Conservation (phyloP, 2,888 invertebrate genomes). For the Glaucopsyche alexis region DNA sequence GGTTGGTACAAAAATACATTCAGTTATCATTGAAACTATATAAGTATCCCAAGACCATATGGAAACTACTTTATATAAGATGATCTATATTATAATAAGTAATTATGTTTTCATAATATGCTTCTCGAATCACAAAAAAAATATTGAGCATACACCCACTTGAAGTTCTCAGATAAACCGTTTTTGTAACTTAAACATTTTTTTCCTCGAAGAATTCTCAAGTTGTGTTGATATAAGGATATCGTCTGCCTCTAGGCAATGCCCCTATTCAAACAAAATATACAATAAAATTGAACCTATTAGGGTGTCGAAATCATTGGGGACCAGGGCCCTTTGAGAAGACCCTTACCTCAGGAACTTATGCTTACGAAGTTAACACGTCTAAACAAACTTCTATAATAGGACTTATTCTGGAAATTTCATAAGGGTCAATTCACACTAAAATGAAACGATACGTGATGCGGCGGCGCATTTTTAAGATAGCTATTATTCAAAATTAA, state of each 20-base stretch:
- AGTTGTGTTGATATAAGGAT: conserved; percentile 17
- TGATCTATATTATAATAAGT: too few species aligned
- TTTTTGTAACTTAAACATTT: neutral
- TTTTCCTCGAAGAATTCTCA: neutral
- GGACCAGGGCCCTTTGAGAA: neutral
- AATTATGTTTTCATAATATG: too few species aligned
- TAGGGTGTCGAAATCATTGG: conserved; percentile 10
- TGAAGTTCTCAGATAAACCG: neutral
- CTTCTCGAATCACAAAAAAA: neutral
- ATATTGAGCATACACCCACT: neutral
- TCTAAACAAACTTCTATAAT: conserved; percentile 15
- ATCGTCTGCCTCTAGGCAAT: neutral
- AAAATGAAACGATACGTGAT: too few species aligned
- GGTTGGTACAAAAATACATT: too few species aligned
- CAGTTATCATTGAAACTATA: too few species aligned
- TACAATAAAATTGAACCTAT: conserved; percentile 14
- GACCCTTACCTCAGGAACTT: conserved; percentile 13
- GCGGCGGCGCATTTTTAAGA: too few species aligned
- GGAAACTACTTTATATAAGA: too few species aligned
- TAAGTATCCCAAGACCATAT: too few species aligned
- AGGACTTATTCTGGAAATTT: neutral
- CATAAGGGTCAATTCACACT: neutral
- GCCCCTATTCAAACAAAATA: conserved; percentile 16
- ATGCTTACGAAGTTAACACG: conserved; percentile 16
- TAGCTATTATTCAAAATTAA: too few species aligned